Evolutionary conservation across 37 sponge, comb jelly and placozoan genomes (phyloP).

Genomic region (Spongia lamella): DNA sequence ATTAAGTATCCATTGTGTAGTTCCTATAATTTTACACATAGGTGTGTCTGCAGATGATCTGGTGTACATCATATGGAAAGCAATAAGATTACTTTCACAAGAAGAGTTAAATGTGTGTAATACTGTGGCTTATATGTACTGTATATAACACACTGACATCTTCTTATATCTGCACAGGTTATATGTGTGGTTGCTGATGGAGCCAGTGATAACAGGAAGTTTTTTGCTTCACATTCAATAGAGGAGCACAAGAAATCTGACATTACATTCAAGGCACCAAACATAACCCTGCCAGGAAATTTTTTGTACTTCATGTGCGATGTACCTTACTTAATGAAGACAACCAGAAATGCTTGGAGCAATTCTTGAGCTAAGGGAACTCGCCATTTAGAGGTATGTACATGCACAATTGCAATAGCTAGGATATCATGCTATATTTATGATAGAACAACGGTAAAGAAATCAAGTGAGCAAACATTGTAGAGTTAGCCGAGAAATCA

Average conservation of each 20-base stretch:
- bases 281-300: neutral
- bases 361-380: constrained; percentile 11
- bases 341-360: constrained; percentile 12
- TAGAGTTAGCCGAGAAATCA: neutral
- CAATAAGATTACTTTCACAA: neutral
- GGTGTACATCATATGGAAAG: constrained; percentile 4
- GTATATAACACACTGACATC: no score
- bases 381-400: neutral
- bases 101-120: neutral
- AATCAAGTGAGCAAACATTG: constrained; percentile 6
- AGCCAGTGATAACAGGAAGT: neutral
- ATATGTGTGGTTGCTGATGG: constrained; percentile 3
- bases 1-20: no score
- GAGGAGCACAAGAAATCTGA: no score
- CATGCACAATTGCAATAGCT: no score
- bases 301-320: constrained; percentile 10
- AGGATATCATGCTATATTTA: no score
- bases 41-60: constrained; percentile 10
- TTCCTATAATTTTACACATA: no score
- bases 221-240: no score
- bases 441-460: no score
- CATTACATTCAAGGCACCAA: neutral
- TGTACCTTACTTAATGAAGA: constrained; percentile 7
- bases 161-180: no score
- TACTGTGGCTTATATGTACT: no score